Percentiles rank a stretch among this genome's conserved stretches.
Conservation (phyloP, 2,888 invertebrate species). For the Leptopilina syphax region DNA sequence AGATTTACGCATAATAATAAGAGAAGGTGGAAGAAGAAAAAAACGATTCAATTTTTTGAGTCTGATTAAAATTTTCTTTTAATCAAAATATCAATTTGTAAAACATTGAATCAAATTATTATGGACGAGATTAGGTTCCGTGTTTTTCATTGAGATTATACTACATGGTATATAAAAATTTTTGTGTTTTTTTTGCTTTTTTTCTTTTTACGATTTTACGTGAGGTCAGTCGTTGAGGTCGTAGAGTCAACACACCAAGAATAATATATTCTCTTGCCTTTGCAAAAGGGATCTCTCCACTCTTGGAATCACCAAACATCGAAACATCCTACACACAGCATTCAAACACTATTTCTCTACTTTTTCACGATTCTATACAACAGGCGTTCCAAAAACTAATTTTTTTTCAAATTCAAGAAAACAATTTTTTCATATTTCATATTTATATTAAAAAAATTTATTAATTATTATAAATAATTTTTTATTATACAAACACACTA, state of each 20-base stretch:
- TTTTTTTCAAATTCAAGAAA: too few species aligned
- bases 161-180: not conserved
- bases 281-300: conserved; percentile 57
- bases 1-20: not conserved
- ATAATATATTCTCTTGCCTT: conserved; percentile 48
- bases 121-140: conserved; percentile 29
- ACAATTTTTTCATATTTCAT: too few species aligned
- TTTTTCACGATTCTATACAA: conserved; percentile 53
- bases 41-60: not conserved
- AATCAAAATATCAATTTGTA: conserved; percentile 5
- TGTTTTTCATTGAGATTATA: conserved; percentile 15
- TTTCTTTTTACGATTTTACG: conserved; percentile 43
- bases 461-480: too few species aligned
- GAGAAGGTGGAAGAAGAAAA: not conserved
- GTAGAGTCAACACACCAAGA: conserved; percentile 60
- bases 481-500: too few species aligned
- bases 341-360: conserved; percentile 42
- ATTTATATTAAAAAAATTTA: too few species aligned
- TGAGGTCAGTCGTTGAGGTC: conserved; percentile 64
- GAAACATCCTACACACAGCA: conserved; percentile 59
- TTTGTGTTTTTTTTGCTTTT: not conserved
- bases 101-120: conserved; percentile 25
- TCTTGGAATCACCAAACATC: conserved; percentile 59
- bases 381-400: too few species aligned
- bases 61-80: conserved; percentile 13